phyloP scores from a whole-genome alignment of 2,113 vertebrate genomes.

The Colistium nudipinnis region DNA sequence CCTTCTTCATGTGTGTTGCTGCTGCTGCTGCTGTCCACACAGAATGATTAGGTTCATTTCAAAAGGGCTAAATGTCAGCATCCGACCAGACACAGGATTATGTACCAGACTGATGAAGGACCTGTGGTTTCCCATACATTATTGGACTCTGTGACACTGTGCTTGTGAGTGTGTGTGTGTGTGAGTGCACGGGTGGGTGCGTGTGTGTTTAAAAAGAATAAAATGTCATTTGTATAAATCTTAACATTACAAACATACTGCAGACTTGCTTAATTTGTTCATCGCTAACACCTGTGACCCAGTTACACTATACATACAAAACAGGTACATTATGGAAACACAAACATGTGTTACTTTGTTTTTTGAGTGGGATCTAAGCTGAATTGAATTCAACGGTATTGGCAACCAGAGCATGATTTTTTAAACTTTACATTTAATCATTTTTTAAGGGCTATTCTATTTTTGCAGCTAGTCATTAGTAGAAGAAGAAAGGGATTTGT shows the following conservation, averaged over 20 bases:
- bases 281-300: too few relatives aligned
- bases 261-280: too few relatives aligned
- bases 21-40: neutral
- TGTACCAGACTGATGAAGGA: slow-evolving; percentile 32
- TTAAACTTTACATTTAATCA: slow-evolving; percentile 11
- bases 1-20: slow-evolving; percentile 6
- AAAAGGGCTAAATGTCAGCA: slow-evolving; percentile 52
- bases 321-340: neutral
- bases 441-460: slow-evolving; percentile 20
- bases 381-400: neutral
- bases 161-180: neutral
- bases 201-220: too few relatives aligned
- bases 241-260: neutral
- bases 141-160: slow-evolving; percentile 9
- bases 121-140: slow-evolving; percentile 27
- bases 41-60: slow-evolving; percentile 30
- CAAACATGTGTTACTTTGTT: neutral
- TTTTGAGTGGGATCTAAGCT: slow-evolving; percentile 16
- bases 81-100: slow-evolving; percentile 7
- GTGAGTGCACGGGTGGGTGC: too few relatives aligned
- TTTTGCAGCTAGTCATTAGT: neutral
- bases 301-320: too few relatives aligned
- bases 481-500: slow-evolving; percentile 1
- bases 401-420: slow-evolving; percentile 10
- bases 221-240: too few relatives aligned